Evolutionary conservation across 1,140 invertebrate species (phyloP).

Genomic region (Cyclargus thomasi): DNA sequence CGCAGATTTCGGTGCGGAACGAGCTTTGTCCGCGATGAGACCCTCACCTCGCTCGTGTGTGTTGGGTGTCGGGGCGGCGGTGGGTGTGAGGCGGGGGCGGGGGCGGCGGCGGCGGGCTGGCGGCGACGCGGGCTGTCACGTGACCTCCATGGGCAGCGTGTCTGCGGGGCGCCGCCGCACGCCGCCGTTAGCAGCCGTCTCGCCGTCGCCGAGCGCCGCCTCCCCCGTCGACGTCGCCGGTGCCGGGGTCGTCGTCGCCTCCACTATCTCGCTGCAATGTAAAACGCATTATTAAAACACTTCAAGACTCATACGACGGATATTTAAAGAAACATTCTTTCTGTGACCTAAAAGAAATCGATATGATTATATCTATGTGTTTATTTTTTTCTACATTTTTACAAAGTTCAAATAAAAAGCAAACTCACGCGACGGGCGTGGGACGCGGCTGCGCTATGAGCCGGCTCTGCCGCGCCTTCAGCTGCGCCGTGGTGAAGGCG

Average conservation of each 20-base stretch:
- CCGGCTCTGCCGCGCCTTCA: constrained; percentile 50
- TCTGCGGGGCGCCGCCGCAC: constrained; percentile 43
- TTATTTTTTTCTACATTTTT: too few relatives aligned
- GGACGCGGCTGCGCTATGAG: constrained; percentile 45
- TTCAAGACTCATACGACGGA: background rate
- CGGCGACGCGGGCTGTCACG: constrained; percentile 44
- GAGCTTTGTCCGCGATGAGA: background rate
- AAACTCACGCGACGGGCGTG: constrained; percentile 41
- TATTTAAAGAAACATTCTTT: too few relatives aligned
- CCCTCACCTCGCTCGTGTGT: background rate
- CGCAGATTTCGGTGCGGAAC: background rate
- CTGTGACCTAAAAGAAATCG: too few relatives aligned
- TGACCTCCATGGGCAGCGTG: constrained; percentile 62
- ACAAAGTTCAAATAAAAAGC: constrained; percentile 12
- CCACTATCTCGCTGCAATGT: constrained; percentile 45
- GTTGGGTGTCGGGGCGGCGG: background rate
- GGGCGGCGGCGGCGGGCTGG: background rate
- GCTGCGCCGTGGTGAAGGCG: constrained; percentile 48
- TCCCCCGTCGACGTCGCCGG: constrained; percentile 29
- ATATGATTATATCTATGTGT: too few relatives aligned
- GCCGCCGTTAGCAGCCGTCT: constrained; percentile 37
- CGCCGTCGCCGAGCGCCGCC: constrained; percentile 23
- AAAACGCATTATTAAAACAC: background rate
- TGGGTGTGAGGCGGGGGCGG: constrained; percentile 12
- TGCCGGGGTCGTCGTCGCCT: constrained; percentile 35